Percentiles rank a stretch among this genome's conserved stretches.
Conservation (phyloP, 2,113 vertebrate species). For the Condylura cristata region DNA sequence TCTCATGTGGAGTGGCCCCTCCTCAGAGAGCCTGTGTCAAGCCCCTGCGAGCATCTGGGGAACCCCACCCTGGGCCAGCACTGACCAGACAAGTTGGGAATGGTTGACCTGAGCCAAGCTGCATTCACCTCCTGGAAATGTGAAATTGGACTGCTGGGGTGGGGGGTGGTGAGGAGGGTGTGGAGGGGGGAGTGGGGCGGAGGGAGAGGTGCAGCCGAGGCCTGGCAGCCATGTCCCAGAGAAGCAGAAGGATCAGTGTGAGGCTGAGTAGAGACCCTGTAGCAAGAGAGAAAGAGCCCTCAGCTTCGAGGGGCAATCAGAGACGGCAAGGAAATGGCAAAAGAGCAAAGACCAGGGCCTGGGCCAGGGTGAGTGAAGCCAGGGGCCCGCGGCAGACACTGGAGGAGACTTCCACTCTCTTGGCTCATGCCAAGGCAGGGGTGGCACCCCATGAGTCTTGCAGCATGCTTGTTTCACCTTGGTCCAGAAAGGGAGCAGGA, state of each 20-base stretch:
- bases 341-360: too few species aligned
- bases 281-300: neutral
- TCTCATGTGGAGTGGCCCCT: too few species aligned
- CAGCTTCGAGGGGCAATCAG: accelerated
- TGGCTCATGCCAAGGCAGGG: neutral
- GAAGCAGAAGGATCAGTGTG: neutral
- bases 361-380: neutral
- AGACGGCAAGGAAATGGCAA: neutral
- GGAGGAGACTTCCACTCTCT: neutral
- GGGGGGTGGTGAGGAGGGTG: too few species aligned
- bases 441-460: neutral
- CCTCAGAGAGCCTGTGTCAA: neutral
- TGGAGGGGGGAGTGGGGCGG: too few species aligned
- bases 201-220: too few species aligned
- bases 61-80: neutral
- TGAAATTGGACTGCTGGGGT: neutral
- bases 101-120: neutral
- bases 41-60: neutral
- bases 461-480: neutral
- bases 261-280: neutral
- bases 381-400: neutral
- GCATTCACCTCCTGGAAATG: neutral
- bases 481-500: neutral
- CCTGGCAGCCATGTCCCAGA: neutral
- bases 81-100: neutral